Base-by-base conservation (phyloP, 2,888 invertebrate species). In the Taenaris catops region DNA sequence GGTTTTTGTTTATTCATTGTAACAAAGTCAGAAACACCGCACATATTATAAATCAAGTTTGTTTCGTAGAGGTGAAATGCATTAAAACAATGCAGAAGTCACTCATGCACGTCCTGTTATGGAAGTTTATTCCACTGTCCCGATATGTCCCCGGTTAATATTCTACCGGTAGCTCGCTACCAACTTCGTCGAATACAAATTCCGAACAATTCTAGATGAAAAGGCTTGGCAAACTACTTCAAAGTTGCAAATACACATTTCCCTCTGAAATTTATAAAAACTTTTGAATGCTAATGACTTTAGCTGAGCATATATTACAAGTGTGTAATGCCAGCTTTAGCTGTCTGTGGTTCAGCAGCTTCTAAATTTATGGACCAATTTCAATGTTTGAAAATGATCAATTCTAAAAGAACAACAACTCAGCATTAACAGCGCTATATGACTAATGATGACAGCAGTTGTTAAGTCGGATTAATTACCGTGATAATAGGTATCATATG, bases 131-230 rank as follows among this genome's bases (percentile, higher is more conserved):
- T 28, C 20, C 20, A 20, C 19, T n/a, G 8, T 1, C 29, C 14
- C 20, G 21, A 29, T 29, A 29, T 29, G 20, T 29, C 20, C 29
- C 28, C 20, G 14, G 29, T 21, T 29, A 21, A 29, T 29, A 29
- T 29, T 29, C 29, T 10, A 21, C 8, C n/a, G 29, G 20, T 29
- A 14, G 18, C 21, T 21, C 21, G 29, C 5, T 20, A 29, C 12
- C 27, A 19, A 19, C 21, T 21, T 20, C 8, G 29, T 8, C 20
- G 29, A 29, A 29, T 29, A 29, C 20, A 29, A 29, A 29, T 14
- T 8, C 29, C 21, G 21, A 29, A 29, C 20, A 28, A 20, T 20
- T 19, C 9, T 12, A 14, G 28, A 20, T 8, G 14, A 29, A 29
- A 29, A 29, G 14, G 8, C 18, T 29, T 21, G 21, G 14, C 8